A percentile compares a stretch with the other conserved stretches of the same genome.
These are phyloP conservation scores for Caenorhabditis wallacei DNA, from an alignment of 2,888 invertebrate species.

Conservation along the genomic window DNA sequence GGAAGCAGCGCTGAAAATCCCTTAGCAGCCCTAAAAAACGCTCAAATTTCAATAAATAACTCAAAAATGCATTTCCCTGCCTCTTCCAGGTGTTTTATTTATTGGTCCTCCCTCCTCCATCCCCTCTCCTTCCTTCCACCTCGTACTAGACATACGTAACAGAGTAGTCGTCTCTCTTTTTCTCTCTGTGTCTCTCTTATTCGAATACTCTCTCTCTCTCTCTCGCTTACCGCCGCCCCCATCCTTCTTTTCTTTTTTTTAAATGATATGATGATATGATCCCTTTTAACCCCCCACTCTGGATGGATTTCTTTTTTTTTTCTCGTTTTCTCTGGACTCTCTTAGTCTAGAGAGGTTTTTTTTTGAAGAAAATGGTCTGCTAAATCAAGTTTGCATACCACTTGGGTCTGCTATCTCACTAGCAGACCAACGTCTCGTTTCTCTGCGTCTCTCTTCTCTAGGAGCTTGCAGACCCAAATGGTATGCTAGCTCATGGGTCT, in stretches of 20 bases:
- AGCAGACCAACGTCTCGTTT: too few relatives aligned
- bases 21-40: background rate
- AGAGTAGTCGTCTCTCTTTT: slow-evolving; percentile 15
- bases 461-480: too few relatives aligned
- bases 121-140: slow-evolving; percentile 4
- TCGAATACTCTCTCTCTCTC: slow-evolving; percentile 16
- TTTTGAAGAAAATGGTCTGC: too few relatives aligned
- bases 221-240: slow-evolving; percentile 10
- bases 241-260: slow-evolving; percentile 10
- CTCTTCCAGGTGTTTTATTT: slow-evolving; percentile 57
- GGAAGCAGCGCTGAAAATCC: background rate
- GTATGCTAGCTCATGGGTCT: too few relatives aligned
- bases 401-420: too few relatives aligned
- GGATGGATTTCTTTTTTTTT: slow-evolving; percentile 6
- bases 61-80: background rate
- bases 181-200: slow-evolving; percentile 7
- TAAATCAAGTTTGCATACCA: too few relatives aligned
- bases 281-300: slow-evolving; percentile 2
- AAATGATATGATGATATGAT: slow-evolving; percentile 17
- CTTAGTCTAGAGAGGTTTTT: background rate
- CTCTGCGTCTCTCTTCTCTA: too few relatives aligned
- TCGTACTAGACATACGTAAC: slow-evolving; percentile 9
- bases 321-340: background rate
- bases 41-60: background rate
- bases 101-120: slow-evolving; percentile 38